phyloP scores from a whole-genome alignment of 2,888 invertebrate genomes.

The Amphipoea lucens region DNA sequence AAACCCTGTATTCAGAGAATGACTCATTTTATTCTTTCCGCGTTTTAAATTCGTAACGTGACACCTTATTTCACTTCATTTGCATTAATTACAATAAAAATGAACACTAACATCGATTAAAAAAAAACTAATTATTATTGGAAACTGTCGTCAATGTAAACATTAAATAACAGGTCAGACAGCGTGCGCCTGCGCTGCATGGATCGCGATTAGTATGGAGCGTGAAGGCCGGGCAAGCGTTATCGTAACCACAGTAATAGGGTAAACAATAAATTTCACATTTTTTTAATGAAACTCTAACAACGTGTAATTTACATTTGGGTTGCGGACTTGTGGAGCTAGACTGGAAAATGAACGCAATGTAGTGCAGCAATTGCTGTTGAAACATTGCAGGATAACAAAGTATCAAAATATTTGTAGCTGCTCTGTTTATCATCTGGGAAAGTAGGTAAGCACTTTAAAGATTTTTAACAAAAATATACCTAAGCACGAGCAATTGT shows the following conservation, averaged over 20 bases:
- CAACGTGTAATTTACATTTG: conserved; percentile 28
- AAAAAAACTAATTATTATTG: conserved; percentile 59
- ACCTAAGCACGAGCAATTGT: background rate
- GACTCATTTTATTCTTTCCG: conserved; percentile 13
- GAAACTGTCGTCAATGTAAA: conserved; percentile 69
- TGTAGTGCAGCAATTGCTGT: background rate
- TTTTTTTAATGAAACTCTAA: conserved; percentile 49
- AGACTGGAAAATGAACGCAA: background rate
- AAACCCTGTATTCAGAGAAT: background rate
- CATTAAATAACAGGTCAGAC: conserved; percentile 75
- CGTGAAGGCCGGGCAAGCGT: conserved; percentile 82
- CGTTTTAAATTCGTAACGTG: conserved; percentile 36
- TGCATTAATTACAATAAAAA: conserved; percentile 51
- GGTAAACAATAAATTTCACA: conserved; percentile 73
- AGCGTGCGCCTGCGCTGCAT: conserved; percentile 71
- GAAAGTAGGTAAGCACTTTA: background rate
- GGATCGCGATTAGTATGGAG: conserved; percentile 79
- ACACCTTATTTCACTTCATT: conserved; percentile 39
- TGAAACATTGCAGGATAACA: background rate
- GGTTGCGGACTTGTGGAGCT: background rate
- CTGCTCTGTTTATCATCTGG: background rate
- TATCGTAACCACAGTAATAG: conserved; percentile 76
- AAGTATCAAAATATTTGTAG: background rate
- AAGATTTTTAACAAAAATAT: background rate
- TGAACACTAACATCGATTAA: conserved; percentile 41